Conservation (phyloP, 2,888 invertebrate species). For the Lagria hirta region DNA sequence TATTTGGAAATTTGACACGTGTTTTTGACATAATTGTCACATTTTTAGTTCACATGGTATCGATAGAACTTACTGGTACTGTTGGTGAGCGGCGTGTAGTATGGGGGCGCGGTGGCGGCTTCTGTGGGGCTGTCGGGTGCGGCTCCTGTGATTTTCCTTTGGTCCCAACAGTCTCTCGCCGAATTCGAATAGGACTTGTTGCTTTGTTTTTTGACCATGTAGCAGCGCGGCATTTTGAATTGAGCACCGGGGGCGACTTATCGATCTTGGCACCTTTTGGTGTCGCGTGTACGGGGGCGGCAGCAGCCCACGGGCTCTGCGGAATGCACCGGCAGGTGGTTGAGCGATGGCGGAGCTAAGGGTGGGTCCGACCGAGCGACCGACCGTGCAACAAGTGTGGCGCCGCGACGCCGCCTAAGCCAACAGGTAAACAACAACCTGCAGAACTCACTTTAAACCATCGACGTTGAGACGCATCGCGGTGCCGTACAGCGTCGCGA, state of each 20-base stretch:
- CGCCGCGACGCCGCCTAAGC: slow-evolving; percentile 44
- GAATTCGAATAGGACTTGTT: slow-evolving; percentile 53
- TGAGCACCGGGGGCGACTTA: slow-evolving; percentile 18
- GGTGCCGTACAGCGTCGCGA: slow-evolving; percentile 11
- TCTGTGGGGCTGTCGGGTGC: slow-evolving; percentile 61
- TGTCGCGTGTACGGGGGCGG: not conserved
- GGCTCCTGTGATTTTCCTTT: slow-evolving; percentile 45
- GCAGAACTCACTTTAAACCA: slow-evolving; percentile 33
- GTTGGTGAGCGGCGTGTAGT: slow-evolving; percentile 58
- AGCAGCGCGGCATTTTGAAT: slow-evolving; percentile 74
- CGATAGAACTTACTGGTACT: slow-evolving; percentile 38
- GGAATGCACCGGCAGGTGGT: slow-evolving; percentile 47
- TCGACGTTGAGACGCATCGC: slow-evolving; percentile 19
- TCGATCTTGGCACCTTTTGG: slow-evolving; percentile 18
- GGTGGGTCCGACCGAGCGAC: slow-evolving; percentile 44
- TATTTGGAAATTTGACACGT: no score
- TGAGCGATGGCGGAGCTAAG: slow-evolving; percentile 41
- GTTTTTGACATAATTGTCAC: no score
- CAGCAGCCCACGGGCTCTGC: slow-evolving; percentile 3
- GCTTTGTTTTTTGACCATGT: slow-evolving; percentile 72
- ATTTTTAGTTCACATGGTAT: no score
- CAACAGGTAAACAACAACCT: slow-evolving; percentile 52
- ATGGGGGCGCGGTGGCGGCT: slow-evolving; percentile 63
- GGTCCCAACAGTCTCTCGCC: slow-evolving; percentile 54
- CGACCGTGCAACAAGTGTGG: slow-evolving; percentile 50